Conservation (phyloP, 2,113 vertebrate species). For the Ciconia boyciana region DNA sequence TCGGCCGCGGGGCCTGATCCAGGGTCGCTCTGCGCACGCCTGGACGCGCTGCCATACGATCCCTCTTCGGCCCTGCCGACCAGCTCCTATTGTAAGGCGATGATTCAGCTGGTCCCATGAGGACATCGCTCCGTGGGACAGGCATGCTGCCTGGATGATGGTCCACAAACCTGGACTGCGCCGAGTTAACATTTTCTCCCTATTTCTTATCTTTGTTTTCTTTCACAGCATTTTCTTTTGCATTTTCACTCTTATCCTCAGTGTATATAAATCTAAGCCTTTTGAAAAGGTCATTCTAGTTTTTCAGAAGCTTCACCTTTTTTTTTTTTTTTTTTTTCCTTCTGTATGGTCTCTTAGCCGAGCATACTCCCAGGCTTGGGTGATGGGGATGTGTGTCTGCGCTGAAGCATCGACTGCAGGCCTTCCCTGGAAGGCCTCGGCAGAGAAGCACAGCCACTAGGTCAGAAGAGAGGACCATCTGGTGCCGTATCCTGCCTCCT, state of each 20-base stretch:
- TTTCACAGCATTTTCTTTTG: neutral
- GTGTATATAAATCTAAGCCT: neutral
- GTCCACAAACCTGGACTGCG: neutral
- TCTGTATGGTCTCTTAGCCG: neutral
- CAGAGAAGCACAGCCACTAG: neutral
- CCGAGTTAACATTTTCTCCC: neutral
- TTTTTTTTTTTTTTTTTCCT: neutral
- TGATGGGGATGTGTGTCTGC: neutral
- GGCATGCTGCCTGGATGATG: neutral
- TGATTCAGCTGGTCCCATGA: neutral
- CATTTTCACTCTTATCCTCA: neutral
- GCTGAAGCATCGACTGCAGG: neutral
- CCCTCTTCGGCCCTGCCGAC: fast-evolving
- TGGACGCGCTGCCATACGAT: neutral
- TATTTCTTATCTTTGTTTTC: neutral
- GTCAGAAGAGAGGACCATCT: conserved; percentile 30
- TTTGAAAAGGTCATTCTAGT: neutral
- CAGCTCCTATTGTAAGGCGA: neutral
- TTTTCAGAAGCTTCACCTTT: neutral
- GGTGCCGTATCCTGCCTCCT: neutral
- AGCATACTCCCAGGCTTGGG: neutral
- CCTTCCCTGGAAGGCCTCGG: fast-evolving
- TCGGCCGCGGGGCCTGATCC: neutral
- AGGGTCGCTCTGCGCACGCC: neutral
- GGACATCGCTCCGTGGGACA: fast-evolving